Evolutionary conservation across 2,888 invertebrate species (phyloP).

Genomic region (Rutpela maculata): DNA sequence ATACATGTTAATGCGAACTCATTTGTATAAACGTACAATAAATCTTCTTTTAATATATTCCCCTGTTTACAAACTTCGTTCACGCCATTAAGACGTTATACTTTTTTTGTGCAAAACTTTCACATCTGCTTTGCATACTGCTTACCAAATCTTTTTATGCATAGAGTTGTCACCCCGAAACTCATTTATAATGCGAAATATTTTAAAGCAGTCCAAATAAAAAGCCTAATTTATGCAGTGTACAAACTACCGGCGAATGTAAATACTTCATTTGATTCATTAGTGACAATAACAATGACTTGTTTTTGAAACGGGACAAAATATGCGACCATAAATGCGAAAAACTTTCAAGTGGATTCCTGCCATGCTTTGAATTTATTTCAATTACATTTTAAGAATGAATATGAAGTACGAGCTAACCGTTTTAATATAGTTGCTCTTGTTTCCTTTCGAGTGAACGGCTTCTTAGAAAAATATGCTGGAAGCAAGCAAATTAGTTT

Average conservation of each 20-base stretch:
- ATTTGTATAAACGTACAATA: conserved; percentile 65
- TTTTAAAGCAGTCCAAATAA: conserved; percentile 16
- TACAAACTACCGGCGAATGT: conserved; percentile 37
- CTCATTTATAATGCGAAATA: conserved; percentile 41
- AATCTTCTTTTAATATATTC: conserved; percentile 63
- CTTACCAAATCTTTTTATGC: conserved; percentile 41
- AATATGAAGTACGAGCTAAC: conserved; percentile 18
- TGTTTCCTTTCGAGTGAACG: conserved; percentile 14
- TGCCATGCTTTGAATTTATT: conserved; percentile 18
- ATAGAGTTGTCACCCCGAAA: conserved; percentile 39
- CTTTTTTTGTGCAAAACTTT: conserved; percentile 58
- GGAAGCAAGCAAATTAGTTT: conserved; percentile 10
- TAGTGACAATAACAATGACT: conserved; percentile 29
- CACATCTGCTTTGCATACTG: conserved; percentile 58
- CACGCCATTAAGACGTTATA: conserved; percentile 59
- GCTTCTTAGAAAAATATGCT: conserved; percentile 14
- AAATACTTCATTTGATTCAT: conserved; percentile 42
- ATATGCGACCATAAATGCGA: conserved; percentile 24
- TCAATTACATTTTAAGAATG: conserved; percentile 31
- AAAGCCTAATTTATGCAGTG: conserved; percentile 40
- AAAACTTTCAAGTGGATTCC: conserved; percentile 5
- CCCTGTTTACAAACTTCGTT: conserved; percentile 59
- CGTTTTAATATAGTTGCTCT: conserved; percentile 29
- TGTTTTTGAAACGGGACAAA: conserved; percentile 36
- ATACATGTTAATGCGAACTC: conserved; percentile 62